phyloP scores from a whole-genome alignment of 2,113 vertebrate genomes.

The Phycodurus eques region DNA sequence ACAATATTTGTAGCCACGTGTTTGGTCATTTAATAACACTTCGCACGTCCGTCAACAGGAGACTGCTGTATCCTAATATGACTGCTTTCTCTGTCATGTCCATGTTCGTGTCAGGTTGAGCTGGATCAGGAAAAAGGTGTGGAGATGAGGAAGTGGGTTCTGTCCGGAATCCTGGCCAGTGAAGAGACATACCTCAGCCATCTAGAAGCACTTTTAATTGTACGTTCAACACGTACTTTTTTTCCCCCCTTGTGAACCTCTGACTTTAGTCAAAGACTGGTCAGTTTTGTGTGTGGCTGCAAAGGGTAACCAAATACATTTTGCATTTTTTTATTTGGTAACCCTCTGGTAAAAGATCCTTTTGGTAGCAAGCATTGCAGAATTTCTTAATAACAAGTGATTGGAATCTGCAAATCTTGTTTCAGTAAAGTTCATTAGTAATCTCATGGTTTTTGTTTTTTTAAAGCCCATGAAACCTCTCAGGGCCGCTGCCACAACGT shows the following conservation, averaged over 20 bases:
- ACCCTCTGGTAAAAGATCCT: too few species aligned
- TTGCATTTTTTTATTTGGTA: not conserved
- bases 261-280: not conserved
- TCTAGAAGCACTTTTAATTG: slow-evolving; percentile 91
- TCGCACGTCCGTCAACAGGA: slow-evolving; percentile 12
- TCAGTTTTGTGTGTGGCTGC: not conserved
- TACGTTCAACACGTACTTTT: slow-evolving; percentile 59
- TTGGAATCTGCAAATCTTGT: not conserved
- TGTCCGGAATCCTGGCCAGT: slow-evolving; percentile 95
- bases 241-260: not conserved
- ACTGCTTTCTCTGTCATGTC: not conserved
- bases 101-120: slow-evolving; percentile 76
- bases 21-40: slow-evolving; percentile 18
- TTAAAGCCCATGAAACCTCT: slow-evolving; percentile 95
- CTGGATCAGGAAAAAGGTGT: slow-evolving; percentile 92
- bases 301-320: not conserved
- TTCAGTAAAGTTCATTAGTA: not conserved
- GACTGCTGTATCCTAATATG: not conserved
- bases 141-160: slow-evolving; percentile 98
- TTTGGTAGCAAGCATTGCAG: too few species aligned
- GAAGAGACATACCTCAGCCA: slow-evolving; percentile 95
- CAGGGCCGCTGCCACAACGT: slow-evolving; percentile 94
- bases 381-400: not conserved
- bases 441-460: not conserved
- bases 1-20: slow-evolving; percentile 12